Evolutionary conservation across 2,113 vertebrate species (phyloP), one percentile per base, ranked within the genome.

Genomic region (Rhadina sibilatrix): DNA sequence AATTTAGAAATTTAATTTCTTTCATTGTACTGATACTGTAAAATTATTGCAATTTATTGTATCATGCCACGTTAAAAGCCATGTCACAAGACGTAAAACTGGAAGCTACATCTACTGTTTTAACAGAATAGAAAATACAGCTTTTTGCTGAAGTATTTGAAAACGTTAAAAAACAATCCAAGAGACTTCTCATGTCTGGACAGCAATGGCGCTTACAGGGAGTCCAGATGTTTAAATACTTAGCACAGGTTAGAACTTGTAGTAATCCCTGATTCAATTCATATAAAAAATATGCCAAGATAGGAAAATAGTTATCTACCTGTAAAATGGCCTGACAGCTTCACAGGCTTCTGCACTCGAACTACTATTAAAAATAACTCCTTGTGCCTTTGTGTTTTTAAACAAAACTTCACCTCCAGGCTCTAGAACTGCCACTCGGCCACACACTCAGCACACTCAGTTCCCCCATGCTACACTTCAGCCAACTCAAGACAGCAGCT

Each of bases 211-310:
- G 0, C 27, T 57, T 12, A 31, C 23, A 54, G 78, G 0, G 3
- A 42, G 24, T 23, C 75, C 92, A 96, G 92, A 81, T 93, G 92
- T 89, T 93, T 49, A 83, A 95, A 74, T 9, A 68, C n/a, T 93
- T 25, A 68, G 72, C 80, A 61, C 90, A 93, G 92, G 90, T 95
- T 95, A 81, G 76, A 90, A 95, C 80, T n/a, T 71, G 52, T 83
- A 83, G 47, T 11, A 87, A 90, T 33, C 85, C 85, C n/a, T 21
- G 69, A 87, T 86, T 87, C 68, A 78, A 68, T 54, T 81, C 93
- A 46, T 30, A 60, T 37, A 71, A 90, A 93, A 91, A 70, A 77
- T 24, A 88, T 35, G 40, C 31, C 88, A 81, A 89, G 88, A 89
- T 0, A 89, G 87, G 74, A 94, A 89, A 68, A 52, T 10, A 71